Conservation (phyloP, 2,113 vertebrate genomes). For the Ramphastos sulfuratus region DNA sequence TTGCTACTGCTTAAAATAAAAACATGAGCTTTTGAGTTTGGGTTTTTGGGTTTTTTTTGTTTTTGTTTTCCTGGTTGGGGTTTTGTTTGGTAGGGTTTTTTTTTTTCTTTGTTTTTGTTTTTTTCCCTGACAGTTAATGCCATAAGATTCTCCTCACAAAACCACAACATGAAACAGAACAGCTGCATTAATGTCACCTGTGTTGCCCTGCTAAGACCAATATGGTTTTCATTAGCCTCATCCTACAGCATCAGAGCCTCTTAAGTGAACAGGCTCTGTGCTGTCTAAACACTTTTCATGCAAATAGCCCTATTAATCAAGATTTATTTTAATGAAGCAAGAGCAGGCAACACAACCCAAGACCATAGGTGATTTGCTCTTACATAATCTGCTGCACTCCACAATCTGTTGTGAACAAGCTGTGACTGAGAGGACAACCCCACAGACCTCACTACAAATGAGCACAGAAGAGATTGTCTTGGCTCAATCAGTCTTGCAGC, state of each 20-base stretch:
- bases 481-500: background rate
- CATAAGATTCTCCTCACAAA: background rate
- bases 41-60: no score
- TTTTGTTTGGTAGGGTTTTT: no score
- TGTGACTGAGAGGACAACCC: background rate
- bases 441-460: background rate
- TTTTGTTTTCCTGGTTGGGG: no score
- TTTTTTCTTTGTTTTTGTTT: background rate
- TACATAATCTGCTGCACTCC: background rate
- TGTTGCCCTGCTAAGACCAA: background rate
- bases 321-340: conserved; percentile 38
- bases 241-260: background rate
- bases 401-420: background rate
- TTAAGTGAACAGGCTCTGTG: conserved; percentile 9
- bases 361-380: background rate
- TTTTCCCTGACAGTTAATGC: background rate
- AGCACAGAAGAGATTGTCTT: background rate
- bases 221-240: background rate
- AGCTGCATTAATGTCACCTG: background rate
- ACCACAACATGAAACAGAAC: background rate
- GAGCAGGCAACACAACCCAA: background rate
- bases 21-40: background rate
- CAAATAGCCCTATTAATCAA: conserved; percentile 43
- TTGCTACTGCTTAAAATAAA: conserved; percentile 1
- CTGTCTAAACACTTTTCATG: conserved; percentile 19